Base-by-base conservation (phyloP, 2,888 invertebrate genomes). In the Drosophila picticornis region DNA sequence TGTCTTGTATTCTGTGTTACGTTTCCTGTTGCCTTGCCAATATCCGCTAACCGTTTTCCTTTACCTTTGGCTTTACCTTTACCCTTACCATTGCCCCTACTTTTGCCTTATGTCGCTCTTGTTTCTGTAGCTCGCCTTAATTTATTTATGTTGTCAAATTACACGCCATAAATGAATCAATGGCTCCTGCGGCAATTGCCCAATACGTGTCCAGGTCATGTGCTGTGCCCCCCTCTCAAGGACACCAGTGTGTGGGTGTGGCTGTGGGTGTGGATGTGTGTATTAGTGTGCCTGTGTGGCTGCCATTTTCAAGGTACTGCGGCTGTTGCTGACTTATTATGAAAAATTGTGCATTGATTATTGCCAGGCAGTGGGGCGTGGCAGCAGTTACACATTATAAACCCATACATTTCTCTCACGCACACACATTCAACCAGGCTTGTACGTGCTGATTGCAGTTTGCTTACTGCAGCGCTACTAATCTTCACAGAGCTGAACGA, bases 141-240 rank as follows among this genome's bases (percentile, higher is more conserved):
- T 86, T 90, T 86, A 86, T 86, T 86, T 86, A 86, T 89, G 88
- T 88, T 90, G 85, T 82, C 91, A 90, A 86, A 86, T 86, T 86
- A 89, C 72, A 84, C 85, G 73, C 81, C 85, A 90, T 81, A 89
- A 90, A 87, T 90, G 85, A 89, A 86, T 86, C 91, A 90, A 87
- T 87, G 65, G 64, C 64, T 62, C 66, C 73, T 60, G 67, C 61
- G 64, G 52, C 73, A 68, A 72, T 68, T 80, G 60, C 58, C 75
- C 34, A 77, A 72, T 67, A 56, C 58, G 65, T 27, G 43, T 22
- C 25, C 62, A 68, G 58, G 58, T 59, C 60, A 68, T 75, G 43
- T 72, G 57, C 55, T 25, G 38, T 32, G 31, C 31, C 10, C 27
- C 40, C 70, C 51, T 64, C 61, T 56, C 80, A 82, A 79, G 79